These are phyloP conservation scores for Bufotes viridis DNA, from an alignment of 2,797 vertebrate genomes.

Conservation along the genomic window DNA sequence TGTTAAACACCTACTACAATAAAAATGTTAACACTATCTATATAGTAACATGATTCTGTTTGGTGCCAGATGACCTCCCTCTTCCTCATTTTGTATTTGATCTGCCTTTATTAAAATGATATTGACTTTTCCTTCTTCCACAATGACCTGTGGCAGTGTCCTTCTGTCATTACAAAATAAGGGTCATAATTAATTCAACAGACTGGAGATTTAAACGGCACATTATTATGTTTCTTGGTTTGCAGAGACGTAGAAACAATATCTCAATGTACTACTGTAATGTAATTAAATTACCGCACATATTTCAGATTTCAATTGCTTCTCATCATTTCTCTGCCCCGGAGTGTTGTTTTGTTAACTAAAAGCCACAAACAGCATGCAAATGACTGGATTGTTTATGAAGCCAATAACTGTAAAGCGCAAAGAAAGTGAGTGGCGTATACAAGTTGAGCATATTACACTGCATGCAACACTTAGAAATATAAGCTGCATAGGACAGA, in stretches of 20 bases:
- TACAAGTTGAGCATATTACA: not conserved
- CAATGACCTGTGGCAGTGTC: constrained; percentile 16
- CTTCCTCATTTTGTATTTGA: constrained; percentile 7
- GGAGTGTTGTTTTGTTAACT: constrained; percentile 46
- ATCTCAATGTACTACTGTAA: constrained; percentile 36
- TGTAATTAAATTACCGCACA: constrained; percentile 52
- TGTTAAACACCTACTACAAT: not conserved
- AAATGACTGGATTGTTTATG: constrained; percentile 42
- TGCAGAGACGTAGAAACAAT: constrained; percentile 27
- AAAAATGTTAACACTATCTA: not conserved
- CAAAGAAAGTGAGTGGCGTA: not conserved
- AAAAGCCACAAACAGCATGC: constrained; percentile 41
- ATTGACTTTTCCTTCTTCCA: not conserved
- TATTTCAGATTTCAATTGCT: constrained; percentile 49
- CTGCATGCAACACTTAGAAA: not conserved
- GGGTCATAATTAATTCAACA: constrained; percentile 44
- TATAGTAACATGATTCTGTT: not conserved
- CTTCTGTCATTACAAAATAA: not conserved
- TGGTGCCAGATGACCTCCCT: not conserved
- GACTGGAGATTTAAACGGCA: constrained; percentile 16
- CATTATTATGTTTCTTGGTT: constrained; percentile 38
- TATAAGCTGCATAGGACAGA: not conserved
- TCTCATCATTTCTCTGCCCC: constrained; percentile 42
- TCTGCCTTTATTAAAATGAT: constrained; percentile 30
- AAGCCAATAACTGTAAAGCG: constrained; percentile 38